phyloP scores from a whole-genome alignment of 2,888 invertebrate genomes.

The Notocelia uddmanniana region DNA sequence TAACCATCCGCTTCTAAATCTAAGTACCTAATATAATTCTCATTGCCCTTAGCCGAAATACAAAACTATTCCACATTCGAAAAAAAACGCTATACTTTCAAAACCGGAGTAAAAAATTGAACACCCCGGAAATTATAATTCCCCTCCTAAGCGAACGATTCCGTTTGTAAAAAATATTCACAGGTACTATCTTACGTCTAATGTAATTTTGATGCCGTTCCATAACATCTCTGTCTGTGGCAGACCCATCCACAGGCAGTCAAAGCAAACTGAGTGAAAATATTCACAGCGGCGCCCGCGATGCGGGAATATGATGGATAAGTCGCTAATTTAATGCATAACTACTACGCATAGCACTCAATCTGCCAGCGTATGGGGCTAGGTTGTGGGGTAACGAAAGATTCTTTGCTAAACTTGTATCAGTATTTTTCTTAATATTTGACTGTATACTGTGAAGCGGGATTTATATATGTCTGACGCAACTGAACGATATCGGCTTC shows the following conservation, averaged over 20 bases:
- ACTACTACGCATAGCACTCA: neutral
- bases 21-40: too few species aligned
- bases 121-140: too few species aligned
- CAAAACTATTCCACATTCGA: too few species aligned
- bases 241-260: slow-evolving; percentile 52
- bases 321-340: slow-evolving; percentile 22
- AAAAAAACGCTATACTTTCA: too few species aligned
- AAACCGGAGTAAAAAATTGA: too few species aligned
- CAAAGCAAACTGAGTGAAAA: slow-evolving; percentile 65
- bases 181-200: neutral
- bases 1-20: too few species aligned
- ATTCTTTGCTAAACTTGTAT: neutral
- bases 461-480: too few species aligned
- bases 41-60: neutral
- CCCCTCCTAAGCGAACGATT: too few species aligned
- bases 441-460: too few species aligned
- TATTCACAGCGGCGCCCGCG: slow-evolving; percentile 54
- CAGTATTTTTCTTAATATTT: neutral
- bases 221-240: slow-evolving; percentile 35
- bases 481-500: too few species aligned
- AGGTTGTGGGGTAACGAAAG: neutral
- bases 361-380: neutral
- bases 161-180: neutral
- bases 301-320: slow-evolving; percentile 31
- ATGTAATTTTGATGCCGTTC: slow-evolving; percentile 26